Evolutionary conservation across 2,888 invertebrate genomes (phyloP), one percentile per base, ranked within the genome.

Genomic region (Petrophora chlorosata): DNA sequence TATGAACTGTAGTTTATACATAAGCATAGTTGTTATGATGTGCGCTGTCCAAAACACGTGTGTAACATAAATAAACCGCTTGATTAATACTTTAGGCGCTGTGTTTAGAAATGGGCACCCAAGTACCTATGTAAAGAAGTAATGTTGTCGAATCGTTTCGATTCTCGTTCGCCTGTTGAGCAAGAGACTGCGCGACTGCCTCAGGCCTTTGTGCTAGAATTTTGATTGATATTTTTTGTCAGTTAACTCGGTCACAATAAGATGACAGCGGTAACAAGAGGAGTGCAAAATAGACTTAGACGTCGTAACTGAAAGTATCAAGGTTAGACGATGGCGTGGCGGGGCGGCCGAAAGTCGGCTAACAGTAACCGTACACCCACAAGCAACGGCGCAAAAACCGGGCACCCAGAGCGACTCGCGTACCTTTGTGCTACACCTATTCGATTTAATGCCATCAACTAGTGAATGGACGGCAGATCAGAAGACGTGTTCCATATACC

Each of bases 141-240:
- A 44, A 48, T 51, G 48, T 48, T 56, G 48, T 35, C 34, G 34
- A 52, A 53, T 53, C 38, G 51, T 45, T 43, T 53, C 35, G 51
- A 49, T 52, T 41, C 44, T 46, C 44, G 44, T 15, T 44, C 49
- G 53, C 49, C 39, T 70, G 69, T 77, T 80, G 78, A 67, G 77
- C 79, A 79, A 80, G 79, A 80, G 80, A 75, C 74, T 75, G 76
- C 73, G 70, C 75, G 63, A 76, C 63, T 70, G 89, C 87, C 85
- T 74, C 85, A 70, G 88, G 87, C 86, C 77, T 82, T 85, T 89
- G 89, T 84, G 82, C 90, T 84, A 90, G 88, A 90, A 88, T 88
- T 89, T 89, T 87, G 90, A 90, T 90, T 90, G 88, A 89, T 90
- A 89, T 90, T 90, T 90, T 90, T 90, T 90, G 86, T 89, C 74